These are phyloP conservation scores for Porites rus DNA, from an alignment of 92 coral and sea anemone genomes.

Conservation along the genomic window DNA sequence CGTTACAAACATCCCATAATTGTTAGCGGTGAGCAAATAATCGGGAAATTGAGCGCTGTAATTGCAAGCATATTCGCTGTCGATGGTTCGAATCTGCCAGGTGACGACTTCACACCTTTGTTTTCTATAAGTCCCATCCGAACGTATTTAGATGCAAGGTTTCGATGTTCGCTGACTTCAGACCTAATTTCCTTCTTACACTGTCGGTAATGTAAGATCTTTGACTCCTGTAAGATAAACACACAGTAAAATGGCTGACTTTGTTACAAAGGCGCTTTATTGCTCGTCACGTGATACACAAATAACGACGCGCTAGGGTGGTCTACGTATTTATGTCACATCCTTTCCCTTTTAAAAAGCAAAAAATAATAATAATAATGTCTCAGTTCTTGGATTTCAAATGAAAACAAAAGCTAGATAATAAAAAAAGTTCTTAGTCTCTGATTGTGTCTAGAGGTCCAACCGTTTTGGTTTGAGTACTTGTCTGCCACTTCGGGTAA, in stretches of 20 bases:
- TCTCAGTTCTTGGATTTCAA: too few relatives aligned
- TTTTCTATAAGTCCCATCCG: constrained; percentile 50
- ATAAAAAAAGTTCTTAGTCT: too few relatives aligned
- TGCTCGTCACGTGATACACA: background rate
- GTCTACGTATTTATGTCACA: constrained; percentile 4
- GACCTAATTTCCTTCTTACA: constrained; percentile 38
- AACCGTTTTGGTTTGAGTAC: too few relatives aligned
- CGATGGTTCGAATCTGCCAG: constrained; percentile 13
- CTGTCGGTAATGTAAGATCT: constrained; percentile 56
- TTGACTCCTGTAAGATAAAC: constrained; percentile 36
- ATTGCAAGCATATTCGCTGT: constrained; percentile 39
- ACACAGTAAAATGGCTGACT: constrained; percentile 9
- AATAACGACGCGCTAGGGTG: background rate
- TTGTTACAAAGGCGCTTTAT: background rate
- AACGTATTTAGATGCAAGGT: constrained; percentile 73
- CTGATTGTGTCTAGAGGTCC: too few relatives aligned
- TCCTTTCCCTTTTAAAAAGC: constrained; percentile 1
- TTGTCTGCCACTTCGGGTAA: too few relatives aligned
- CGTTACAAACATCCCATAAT: constrained; percentile 28
- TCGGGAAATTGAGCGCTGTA: constrained; percentile 62
- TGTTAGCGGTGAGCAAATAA: constrained; percentile 63
- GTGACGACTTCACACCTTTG: constrained; percentile 62
- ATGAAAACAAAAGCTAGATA: too few relatives aligned
- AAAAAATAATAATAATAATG: too few relatives aligned
- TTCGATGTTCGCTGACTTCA: constrained; percentile 56